Percentiles rank a stretch among this genome's conserved stretches.
These are phyloP conservation scores for Drosophila littoralis DNA, from an alignment of 1,140 invertebrate genomes.

Conservation along the genomic window DNA sequence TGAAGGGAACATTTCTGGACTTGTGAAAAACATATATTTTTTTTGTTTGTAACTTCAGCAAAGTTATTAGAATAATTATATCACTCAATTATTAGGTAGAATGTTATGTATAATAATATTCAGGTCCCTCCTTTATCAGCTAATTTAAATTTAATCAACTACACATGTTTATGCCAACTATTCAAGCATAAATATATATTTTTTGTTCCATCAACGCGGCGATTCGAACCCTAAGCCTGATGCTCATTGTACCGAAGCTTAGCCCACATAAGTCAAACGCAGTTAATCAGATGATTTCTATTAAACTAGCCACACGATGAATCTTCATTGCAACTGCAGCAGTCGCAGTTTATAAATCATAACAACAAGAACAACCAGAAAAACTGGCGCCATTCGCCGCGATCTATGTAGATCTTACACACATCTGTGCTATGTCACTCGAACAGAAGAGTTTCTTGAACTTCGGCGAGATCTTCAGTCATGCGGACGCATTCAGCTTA, in stretches of 20 bases:
- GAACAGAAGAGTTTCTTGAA: slow-evolving; percentile 69
- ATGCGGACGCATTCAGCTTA: slow-evolving; percentile 33
- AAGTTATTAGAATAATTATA: too few species aligned
- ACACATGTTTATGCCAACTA: too few species aligned
- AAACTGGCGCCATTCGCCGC: slow-evolving; percentile 40
- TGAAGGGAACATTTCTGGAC: too few species aligned
- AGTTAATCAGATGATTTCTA: slow-evolving; percentile 30
- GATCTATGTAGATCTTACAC: slow-evolving; percentile 27
- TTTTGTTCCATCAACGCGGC: too few species aligned
- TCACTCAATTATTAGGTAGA: too few species aligned
- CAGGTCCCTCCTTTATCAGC: too few species aligned
- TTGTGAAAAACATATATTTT: too few species aligned
- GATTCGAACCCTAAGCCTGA: too few species aligned
- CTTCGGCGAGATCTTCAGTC: slow-evolving; percentile 24
- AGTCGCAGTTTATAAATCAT: slow-evolving; percentile 34
- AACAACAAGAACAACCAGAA: slow-evolving; percentile 22
- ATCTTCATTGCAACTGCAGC: slow-evolving; percentile 35
- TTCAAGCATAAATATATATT: too few species aligned
- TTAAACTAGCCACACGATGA: slow-evolving; percentile 12
- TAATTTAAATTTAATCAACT: too few species aligned
- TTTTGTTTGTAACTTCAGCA: too few species aligned
- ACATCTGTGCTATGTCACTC: not conserved
- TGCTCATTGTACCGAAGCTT: not conserved
- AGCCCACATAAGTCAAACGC: slow-evolving; percentile 35
- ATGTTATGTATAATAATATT: too few species aligned